These are phyloP conservation scores for Enteromius argenteus DNA, from an alignment of 2,797 vertebrate genomes.

Conservation along the genomic window DNA sequence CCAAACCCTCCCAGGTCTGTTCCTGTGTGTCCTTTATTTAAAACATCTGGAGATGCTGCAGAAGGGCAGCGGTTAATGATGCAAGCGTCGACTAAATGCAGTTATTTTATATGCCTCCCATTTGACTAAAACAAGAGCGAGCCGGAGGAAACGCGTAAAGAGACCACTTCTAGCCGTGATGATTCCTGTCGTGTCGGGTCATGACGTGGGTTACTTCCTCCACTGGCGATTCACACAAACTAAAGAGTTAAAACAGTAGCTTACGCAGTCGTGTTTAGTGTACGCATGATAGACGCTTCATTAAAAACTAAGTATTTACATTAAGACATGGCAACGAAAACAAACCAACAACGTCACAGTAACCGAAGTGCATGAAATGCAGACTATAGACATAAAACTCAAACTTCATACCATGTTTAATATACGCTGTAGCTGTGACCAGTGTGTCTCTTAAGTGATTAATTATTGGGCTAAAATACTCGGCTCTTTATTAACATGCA, in stretches of 20 bases:
- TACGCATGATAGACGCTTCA: conserved; percentile 74
- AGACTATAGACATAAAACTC: conserved; percentile 81
- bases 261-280: conserved; percentile 84
- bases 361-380: conserved; percentile 85
- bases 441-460: conserved; percentile 81
- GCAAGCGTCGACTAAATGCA: conserved; percentile 54
- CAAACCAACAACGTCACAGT: conserved; percentile 77
- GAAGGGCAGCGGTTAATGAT: conserved; percentile 49
- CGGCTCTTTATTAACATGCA: conserved; percentile 78
- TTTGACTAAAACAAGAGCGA: conserved; percentile 54
- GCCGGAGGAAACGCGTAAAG: conserved; percentile 58
- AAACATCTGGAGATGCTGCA: conserved; percentile 59
- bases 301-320: conserved; percentile 87
- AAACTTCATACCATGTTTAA: conserved; percentile 82
- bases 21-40: conserved; percentile 51
- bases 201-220: conserved; percentile 67
- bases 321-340: conserved; percentile 76
- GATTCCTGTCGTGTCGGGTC: conserved; percentile 68
- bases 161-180: conserved; percentile 54
- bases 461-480: conserved; percentile 80
- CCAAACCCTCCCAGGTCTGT: conserved; percentile 66
- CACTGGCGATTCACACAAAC: conserved; percentile 73
- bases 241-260: conserved; percentile 85
- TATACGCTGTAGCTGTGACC: conserved; percentile 79
- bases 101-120: conserved; percentile 55